These are phyloP conservation scores for Tachysurus vachellii DNA, from an alignment of 2,113 vertebrate genomes.

Conservation along the genomic window DNA sequence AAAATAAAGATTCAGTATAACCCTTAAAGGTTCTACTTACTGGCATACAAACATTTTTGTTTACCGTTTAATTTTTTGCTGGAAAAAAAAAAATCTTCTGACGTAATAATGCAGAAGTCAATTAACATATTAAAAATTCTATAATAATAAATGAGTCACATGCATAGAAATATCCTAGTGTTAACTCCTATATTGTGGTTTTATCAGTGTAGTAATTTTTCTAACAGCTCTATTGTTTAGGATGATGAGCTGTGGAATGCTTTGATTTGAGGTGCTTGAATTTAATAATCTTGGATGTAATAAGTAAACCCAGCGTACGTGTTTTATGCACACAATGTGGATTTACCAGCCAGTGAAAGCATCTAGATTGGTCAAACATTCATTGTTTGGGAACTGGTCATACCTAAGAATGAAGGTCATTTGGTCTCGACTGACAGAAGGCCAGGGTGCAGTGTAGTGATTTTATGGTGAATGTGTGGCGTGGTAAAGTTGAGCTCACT, in stretches of 20 bases:
- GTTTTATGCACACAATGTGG: not conserved
- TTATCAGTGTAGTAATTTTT: not conserved
- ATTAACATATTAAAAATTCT: not conserved
- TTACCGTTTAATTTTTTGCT: not conserved
- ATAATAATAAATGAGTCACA: not conserved
- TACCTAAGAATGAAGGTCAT: conserved; percentile 11
- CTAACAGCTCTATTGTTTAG: not conserved
- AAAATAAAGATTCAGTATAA: not conserved
- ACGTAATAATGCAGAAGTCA: not conserved
- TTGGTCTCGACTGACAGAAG: not conserved
- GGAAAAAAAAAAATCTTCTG: not conserved
- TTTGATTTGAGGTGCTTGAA: not conserved
- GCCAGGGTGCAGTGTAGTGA: not conserved
- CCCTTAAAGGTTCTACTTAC: not conserved
- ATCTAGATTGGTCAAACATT: not conserved
- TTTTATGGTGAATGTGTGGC: not conserved
- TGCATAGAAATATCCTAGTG: not conserved
- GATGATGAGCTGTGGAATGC: not conserved
- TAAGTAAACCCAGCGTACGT: not conserved
- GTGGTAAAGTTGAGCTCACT: not conserved
- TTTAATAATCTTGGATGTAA: not conserved
- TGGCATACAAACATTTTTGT: not conserved
- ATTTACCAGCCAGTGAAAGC: not conserved
- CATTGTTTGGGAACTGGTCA: conserved; percentile 1
- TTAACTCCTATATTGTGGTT: not conserved